These are phyloP conservation scores for Heterodera filipjevi DNA, from an alignment of 2,888 invertebrate genomes.

Conservation along the genomic window DNA sequence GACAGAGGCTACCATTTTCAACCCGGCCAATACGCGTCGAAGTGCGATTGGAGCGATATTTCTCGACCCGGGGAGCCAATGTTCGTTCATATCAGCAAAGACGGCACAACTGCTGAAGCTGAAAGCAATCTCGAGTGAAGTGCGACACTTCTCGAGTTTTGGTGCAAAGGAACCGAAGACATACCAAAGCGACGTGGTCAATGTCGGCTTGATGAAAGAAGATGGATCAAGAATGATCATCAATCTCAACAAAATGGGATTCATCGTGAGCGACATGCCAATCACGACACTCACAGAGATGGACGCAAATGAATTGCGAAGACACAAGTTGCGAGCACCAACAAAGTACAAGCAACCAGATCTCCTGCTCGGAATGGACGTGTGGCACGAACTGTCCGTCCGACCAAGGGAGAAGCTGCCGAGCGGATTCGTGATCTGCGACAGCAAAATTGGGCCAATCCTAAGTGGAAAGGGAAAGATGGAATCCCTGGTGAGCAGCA, in stretches of 20 bases:
- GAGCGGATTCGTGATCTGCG: conserved; percentile 15
- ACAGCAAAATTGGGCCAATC: background rate
- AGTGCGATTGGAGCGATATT: background rate
- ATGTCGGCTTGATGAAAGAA: background rate
- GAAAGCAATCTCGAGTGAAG: conserved; percentile 9
- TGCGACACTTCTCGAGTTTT: background rate
- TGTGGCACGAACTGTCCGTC: conserved; percentile 17
- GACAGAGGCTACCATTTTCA: background rate
- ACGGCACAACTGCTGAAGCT: background rate
- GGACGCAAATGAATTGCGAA: background rate
- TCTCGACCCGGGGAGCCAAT: conserved; percentile 9
- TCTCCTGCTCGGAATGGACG: too few relatives aligned
- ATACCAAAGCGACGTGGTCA: background rate
- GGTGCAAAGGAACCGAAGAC: background rate
- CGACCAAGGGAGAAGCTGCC: background rate
- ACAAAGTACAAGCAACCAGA: background rate
- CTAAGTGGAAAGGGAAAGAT: background rate
- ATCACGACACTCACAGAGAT: background rate
- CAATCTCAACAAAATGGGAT: conserved; percentile 5
- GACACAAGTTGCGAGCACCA: too few relatives aligned
- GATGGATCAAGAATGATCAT: background rate
- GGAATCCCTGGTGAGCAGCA: too few relatives aligned
- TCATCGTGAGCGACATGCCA: conserved; percentile 8
- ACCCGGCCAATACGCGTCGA: background rate
- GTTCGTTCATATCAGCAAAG: background rate